Base-by-base conservation (phyloP, 2,888 invertebrate genomes). In the Noctua janthina region DNA sequence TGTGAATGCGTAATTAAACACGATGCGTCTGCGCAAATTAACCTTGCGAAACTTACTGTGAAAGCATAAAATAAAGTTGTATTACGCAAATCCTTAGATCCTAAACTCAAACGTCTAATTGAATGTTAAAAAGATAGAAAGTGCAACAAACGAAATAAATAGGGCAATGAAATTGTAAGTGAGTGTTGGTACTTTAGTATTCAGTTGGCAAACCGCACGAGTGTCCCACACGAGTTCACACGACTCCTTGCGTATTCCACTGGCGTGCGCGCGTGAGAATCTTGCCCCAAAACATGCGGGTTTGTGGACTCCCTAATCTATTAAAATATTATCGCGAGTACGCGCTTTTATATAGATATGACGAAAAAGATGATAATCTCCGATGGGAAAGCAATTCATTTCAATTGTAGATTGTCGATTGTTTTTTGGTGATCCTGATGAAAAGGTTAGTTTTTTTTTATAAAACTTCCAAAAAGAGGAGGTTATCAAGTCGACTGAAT, bases 121-220 rank as follows among this genome's bases (percentile, higher is more conserved):
- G 80, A 86, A 82, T 84, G 83, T 81, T 85, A 84, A 89, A 87
- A 75, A 59, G 70, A 69, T 79, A 86, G 87, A 90, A 91, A 91
- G 90, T 89, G 83, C 74, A 84, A 82, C 84, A 87, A 87, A 85
- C 85, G 74, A 90, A 92, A 92, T 91, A 95, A 92, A 93, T 94
- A 92, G 94, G 92, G 91, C 93, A 94, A 93, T 93, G 96, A 96
- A 96, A 96, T 88, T 88, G 95, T 92, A 95, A 96, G 96, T 96
- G 93, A 92, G 85, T 59, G 62, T 70, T 68, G 80, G 82, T 71
- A 87, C 88, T 90, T 96, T 94, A 93, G 94, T 95, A 96, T 96
- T 95, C 96, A 91, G 92, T 92, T 90, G 88, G 92, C 94, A 94
- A 95, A 95, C 95, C 95, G 90, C 94, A 94, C 92, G 90, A 88